Evolutionary conservation across 2,797 vertebrate species (phyloP).

Genomic region (Emys orbicularis): DNA sequence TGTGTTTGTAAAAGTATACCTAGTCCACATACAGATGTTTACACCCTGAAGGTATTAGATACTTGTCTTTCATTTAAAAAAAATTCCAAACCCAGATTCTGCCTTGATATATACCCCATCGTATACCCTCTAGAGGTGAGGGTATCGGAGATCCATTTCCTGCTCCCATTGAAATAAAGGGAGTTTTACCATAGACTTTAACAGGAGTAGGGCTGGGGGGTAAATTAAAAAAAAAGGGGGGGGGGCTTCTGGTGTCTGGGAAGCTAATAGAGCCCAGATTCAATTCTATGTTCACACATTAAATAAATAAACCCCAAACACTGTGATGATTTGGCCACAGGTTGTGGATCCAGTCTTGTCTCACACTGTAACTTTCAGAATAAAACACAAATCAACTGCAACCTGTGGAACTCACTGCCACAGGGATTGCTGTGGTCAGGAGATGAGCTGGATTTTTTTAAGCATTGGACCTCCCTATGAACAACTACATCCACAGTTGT

Average conservation of each 20-base stretch:
- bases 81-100: not conserved
- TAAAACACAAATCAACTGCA: not conserved
- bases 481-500: not conserved
- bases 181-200: not conserved
- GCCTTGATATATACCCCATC: not conserved
- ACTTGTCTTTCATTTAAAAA: not conserved
- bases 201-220: not conserved
- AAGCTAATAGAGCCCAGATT: not conserved
- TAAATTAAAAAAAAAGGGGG: not conserved
- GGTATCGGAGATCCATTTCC: not conserved
- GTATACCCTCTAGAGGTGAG: not conserved
- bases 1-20: not conserved
- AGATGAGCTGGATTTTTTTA: not conserved
- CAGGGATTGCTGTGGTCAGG: rapidly evolving
- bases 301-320: not conserved
- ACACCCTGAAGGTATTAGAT: not conserved
- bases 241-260: not conserved
- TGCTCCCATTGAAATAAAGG: not conserved
- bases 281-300: not conserved
- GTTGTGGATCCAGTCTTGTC: not conserved
- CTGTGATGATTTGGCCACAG: not conserved
- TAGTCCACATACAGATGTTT: not conserved
- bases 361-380: not conserved
- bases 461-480: rapidly evolving
- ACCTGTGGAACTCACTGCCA: not conserved